Conservation (phyloP, 2,113 vertebrate genomes). For the Hippoglossus stenolepis region DNA sequence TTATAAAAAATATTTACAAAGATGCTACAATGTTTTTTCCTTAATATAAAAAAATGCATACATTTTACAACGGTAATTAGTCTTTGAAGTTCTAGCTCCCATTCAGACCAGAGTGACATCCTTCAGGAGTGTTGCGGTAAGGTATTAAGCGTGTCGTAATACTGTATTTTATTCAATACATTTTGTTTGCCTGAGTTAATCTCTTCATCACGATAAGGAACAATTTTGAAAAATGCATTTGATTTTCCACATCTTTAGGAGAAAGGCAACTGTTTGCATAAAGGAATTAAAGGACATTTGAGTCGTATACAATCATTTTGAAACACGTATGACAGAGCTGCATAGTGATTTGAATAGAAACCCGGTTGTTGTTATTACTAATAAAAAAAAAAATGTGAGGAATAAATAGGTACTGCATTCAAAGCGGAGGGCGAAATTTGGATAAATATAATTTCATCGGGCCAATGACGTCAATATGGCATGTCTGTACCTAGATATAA, state of each 20-base stretch:
- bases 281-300: constrained; percentile 77
- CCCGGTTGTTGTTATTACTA: constrained; percentile 63
- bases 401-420: constrained; percentile 78
- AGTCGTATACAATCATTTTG: constrained; percentile 78
- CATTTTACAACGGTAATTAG: constrained; percentile 83
- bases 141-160: constrained; percentile 78
- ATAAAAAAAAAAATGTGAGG: constrained; percentile 45
- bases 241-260: constrained; percentile 77
- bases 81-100: constrained; percentile 84
- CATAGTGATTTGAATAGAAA: constrained; percentile 80
- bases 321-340: constrained; percentile 79
- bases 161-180: constrained; percentile 79
- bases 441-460: constrained; percentile 69
- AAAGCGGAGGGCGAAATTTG: constrained; percentile 64
- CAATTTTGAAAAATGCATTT: constrained; percentile 72
- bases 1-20: constrained; percentile 88
- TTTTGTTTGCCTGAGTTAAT: constrained; percentile 82
- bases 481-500: constrained; percentile 80
- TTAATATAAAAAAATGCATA: constrained; percentile 86
- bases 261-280: constrained; percentile 83
- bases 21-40: constrained; percentile 84
- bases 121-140: constrained; percentile 79
- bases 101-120: constrained; percentile 82
- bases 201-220: constrained; percentile 73
- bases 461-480: constrained; percentile 66